Evolutionary conservation across 30 jellyfish, hydroid and myxozoan species (phyloP).

Genomic region (Chironex yamaguchii): DNA sequence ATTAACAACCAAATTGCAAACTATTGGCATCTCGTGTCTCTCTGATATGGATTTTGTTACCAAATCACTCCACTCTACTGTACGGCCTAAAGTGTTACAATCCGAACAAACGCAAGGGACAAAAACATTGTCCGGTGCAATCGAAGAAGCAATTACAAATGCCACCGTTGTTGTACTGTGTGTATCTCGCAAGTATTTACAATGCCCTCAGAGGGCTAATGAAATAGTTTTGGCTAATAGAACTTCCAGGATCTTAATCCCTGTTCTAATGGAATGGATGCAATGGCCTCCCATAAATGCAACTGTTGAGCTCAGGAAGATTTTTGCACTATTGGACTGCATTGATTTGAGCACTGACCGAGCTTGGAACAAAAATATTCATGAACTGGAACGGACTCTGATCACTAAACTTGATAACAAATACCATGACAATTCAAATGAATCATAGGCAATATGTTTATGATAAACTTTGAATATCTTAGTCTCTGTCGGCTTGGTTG

Average conservation of each 20-base stretch:
- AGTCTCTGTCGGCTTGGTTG: too few relatives aligned
- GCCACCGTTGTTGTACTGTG: neutral
- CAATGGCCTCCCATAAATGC: neutral
- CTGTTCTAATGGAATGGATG: neutral
- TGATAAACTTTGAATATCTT: too few relatives aligned
- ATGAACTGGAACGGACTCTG: neutral
- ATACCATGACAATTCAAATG: too few relatives aligned
- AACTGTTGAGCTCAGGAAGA: neutral
- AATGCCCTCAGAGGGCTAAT: neutral
- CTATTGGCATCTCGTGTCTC: constrained; percentile 37
- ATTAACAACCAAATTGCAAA: neutral
- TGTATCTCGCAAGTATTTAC: neutral
- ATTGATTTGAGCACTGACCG: neutral
- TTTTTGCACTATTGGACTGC: neutral
- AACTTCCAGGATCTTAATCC: neutral
- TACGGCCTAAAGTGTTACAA: neutral
- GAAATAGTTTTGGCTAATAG: neutral
- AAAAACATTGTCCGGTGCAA: neutral
- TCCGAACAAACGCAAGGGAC: neutral
- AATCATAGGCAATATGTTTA: too few relatives aligned
- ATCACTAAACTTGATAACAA: too few relatives aligned
- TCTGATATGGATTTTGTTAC: constrained; percentile 75
- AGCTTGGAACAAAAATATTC: neutral
- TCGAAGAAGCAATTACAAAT: neutral
- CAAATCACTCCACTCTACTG: neutral